phyloP scores from a whole-genome alignment of 2,113 vertebrate genomes.

The Xenopus laevis region DNA sequence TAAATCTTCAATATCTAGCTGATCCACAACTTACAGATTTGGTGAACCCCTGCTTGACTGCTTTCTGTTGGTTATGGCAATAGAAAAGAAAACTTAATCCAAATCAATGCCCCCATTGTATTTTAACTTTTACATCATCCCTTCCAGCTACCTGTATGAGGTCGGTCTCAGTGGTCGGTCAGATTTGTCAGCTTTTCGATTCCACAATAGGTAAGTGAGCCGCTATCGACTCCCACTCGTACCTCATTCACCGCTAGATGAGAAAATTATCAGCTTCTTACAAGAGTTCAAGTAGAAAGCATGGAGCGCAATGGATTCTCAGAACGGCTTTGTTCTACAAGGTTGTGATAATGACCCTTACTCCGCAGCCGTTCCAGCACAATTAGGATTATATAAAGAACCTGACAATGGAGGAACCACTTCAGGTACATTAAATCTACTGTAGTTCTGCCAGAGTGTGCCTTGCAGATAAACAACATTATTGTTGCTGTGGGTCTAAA shows the following conservation, averaged over 20 bases:
- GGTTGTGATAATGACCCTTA: constrained; percentile 18
- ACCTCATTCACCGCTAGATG: constrained; percentile 12
- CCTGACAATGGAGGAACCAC: constrained; percentile 3
- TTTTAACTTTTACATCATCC: too few relatives aligned
- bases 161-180: neutral
- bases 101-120: too few relatives aligned
- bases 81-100: too few relatives aligned
- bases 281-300: constrained; percentile 8
- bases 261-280: constrained; percentile 31
- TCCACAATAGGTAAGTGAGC: neutral
- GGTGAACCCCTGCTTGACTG: too few relatives aligned
- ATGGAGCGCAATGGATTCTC: neutral
- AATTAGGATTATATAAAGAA: neutral
- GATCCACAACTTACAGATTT: too few relatives aligned
- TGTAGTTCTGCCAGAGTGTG: neutral
- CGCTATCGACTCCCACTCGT: neutral
- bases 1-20: too few relatives aligned
- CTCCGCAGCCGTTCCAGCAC: neutral
- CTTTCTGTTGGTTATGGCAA: too few relatives aligned
- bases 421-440: neutral
- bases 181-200: neutral
- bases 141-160: neutral
- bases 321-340: constrained; percentile 6
- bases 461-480: neutral
- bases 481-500: neutral